Evolutionary conservation across 2,888 invertebrate species (phyloP).

Genomic region (Ptychoptera albimana): DNA sequence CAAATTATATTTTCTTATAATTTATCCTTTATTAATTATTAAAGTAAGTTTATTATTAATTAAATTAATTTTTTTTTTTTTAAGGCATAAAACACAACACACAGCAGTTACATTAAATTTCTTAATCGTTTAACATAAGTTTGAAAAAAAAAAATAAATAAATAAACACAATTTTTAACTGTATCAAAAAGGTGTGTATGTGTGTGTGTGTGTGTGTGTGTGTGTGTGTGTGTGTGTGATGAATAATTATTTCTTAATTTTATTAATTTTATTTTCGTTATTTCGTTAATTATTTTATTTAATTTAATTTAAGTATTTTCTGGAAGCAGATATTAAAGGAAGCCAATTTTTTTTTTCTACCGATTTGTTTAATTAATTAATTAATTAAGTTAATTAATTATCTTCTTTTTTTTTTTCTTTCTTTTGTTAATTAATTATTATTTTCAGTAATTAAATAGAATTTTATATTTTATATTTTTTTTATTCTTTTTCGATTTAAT

Average conservation of each 20-base stretch:
- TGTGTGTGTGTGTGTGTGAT: too few relatives aligned
- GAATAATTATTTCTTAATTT: too few relatives aligned
- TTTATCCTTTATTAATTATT: too few relatives aligned
- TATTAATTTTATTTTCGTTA: too few relatives aligned
- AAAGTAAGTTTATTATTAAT: too few relatives aligned
- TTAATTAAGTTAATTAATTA: too few relatives aligned
- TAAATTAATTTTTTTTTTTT: too few relatives aligned
- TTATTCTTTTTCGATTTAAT: background rate
- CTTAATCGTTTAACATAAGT: background rate
- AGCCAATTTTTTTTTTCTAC: background rate
- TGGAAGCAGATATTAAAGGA: too few relatives aligned
- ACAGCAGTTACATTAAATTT: background rate
- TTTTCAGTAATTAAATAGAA: background rate
- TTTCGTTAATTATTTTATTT: too few relatives aligned
- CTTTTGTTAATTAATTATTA: background rate
- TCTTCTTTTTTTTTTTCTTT: background rate
- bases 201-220: too few relatives aligned
- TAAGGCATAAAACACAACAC: background rate
- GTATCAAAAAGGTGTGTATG: too few relatives aligned
- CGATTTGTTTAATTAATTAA: background rate
- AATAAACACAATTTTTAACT: constrained; percentile 11
- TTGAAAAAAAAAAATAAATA: constrained; percentile 7
- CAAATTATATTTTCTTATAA: too few relatives aligned
- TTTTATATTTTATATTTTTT: constrained; percentile 1
- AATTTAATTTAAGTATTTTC: constrained; percentile 1